phyloP scores from a whole-genome alignment of 2,113 vertebrate genomes.

The Mustelus asterias region DNA sequence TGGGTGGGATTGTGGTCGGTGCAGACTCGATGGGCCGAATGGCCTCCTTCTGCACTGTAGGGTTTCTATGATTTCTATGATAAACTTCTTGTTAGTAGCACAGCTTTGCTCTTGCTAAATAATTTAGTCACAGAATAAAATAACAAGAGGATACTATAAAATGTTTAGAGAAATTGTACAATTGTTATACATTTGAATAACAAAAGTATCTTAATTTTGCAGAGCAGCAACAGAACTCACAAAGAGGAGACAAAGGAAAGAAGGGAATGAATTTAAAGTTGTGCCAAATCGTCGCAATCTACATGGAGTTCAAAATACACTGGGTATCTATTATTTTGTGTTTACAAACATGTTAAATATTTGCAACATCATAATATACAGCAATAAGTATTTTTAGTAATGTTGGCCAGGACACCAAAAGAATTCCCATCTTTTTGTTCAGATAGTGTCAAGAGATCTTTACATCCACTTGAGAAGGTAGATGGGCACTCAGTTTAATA shows the following conservation, averaged over 20 bases:
- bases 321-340: constrained; percentile 62
- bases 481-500: neutral
- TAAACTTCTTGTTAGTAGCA: neutral
- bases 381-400: neutral
- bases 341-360: neutral
- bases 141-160: neutral
- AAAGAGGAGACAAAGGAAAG: constrained; percentile 70
- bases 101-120: neutral
- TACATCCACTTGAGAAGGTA: neutral
- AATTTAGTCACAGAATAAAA: neutral
- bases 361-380: neutral
- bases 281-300: constrained; percentile 76
- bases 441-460: neutral
- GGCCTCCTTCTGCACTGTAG: too few species aligned
- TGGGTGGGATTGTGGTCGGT: too few species aligned
- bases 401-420: neutral
- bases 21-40: too few species aligned
- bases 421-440: neutral
- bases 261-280: constrained; percentile 83
- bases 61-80: too few species aligned
- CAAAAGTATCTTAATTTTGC: constrained; percentile 41
- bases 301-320: constrained; percentile 66
- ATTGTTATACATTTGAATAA: neutral
- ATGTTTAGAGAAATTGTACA: neutral
- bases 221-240: constrained; percentile 71